phyloP scores from a whole-genome alignment of 1,140 invertebrate genomes.

The Leptonema lineaticorne region DNA sequence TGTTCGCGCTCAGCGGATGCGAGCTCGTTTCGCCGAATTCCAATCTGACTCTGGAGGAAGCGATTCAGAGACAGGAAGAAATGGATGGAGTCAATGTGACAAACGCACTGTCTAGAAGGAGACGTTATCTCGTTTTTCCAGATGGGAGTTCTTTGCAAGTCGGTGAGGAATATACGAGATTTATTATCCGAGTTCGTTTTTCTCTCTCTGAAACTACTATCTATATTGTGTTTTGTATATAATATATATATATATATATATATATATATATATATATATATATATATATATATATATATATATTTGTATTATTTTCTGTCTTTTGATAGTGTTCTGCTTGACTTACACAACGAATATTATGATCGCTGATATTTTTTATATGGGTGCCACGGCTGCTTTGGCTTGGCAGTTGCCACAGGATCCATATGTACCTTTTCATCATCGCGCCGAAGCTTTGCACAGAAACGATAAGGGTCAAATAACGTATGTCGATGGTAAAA shows the following conservation, averaged over 20 bases:
- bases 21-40: neutral
- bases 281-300: no score
- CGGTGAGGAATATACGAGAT: constrained; percentile 62
- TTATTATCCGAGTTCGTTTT: no score
- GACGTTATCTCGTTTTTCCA: constrained; percentile 74
- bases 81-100: constrained; percentile 36
- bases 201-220: no score
- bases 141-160: constrained; percentile 76
- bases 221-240: no score
- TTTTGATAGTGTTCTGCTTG: constrained; percentile 64
- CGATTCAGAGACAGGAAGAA: constrained; percentile 42
- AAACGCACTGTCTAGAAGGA: constrained; percentile 60
- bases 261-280: no score
- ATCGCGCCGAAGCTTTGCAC: constrained; percentile 52
- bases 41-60: constrained; percentile 26
- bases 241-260: neutral
- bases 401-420: constrained; percentile 72
- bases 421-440: constrained; percentile 53
- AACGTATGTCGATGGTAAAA: constrained; percentile 46
- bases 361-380: constrained; percentile 62
- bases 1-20: neutral
- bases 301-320: neutral
- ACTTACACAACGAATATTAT: constrained; percentile 58
- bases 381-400: constrained; percentile 70
- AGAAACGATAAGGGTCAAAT: constrained; percentile 46